Conservation (phyloP, 1,140 invertebrate species). For the Andricus grossulariae region DNA sequence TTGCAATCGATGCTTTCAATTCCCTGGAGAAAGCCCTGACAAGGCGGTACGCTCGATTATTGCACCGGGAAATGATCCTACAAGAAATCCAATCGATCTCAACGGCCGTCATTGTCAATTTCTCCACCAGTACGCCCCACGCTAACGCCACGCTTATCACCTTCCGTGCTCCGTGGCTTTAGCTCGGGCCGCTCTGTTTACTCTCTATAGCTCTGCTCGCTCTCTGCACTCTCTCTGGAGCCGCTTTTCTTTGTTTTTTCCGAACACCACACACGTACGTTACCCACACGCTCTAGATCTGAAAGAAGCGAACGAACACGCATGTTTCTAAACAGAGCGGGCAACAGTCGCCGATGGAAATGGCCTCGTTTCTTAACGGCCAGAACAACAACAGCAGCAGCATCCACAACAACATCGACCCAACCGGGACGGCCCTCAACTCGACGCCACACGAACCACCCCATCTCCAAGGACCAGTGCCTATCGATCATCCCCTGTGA, state of each 20-base stretch:
- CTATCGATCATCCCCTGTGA: constrained; percentile 63
- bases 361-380: constrained; percentile 78
- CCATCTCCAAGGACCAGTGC: constrained; percentile 56
- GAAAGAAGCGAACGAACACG: constrained; percentile 75
- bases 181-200: constrained; percentile 50
- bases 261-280: constrained; percentile 73
- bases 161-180: constrained; percentile 44
- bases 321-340: constrained; percentile 76
- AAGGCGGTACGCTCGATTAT: constrained; percentile 15
- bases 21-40: constrained; percentile 39
- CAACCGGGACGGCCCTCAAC: constrained; percentile 51
- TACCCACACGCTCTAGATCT: constrained; percentile 74
- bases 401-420: constrained; percentile 55
- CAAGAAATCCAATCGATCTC: constrained; percentile 26
- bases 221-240: constrained; percentile 61
- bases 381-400: constrained; percentile 78
- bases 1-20: constrained; percentile 44
- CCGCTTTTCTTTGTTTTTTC: constrained; percentile 66
- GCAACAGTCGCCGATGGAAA: constrained; percentile 77
- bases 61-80: constrained; percentile 10
- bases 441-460: constrained; percentile 48
- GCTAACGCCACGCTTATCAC: constrained; percentile 12
- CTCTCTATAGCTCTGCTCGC: constrained; percentile 53
- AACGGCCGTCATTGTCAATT: constrained; percentile 28
- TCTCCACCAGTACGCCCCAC: constrained; percentile 25